phyloP scores from a whole-genome alignment of 2,797 vertebrate genomes.

The Pseudocheirus occidentalis region DNA sequence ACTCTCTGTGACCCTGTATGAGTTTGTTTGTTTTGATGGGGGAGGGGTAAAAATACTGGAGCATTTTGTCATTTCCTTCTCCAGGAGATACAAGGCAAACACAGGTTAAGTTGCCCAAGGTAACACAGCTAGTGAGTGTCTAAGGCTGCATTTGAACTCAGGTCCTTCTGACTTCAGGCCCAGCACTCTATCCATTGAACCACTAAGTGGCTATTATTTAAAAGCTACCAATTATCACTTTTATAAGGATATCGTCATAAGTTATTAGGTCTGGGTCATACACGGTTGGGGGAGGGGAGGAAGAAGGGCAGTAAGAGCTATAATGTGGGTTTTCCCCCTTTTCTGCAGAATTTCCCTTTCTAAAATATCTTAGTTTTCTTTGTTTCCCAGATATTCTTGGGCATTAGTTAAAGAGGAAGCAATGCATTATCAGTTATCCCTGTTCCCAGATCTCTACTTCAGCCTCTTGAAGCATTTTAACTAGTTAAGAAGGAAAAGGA shows the following conservation, averaged over 20 bases:
- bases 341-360: neutral
- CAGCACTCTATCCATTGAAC: neutral
- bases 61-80: neutral
- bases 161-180: too few species aligned
- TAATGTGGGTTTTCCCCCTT: neutral
- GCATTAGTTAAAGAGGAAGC: neutral
- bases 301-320: neutral
- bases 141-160: too few species aligned
- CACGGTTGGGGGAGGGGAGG: fast-evolving
- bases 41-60: neutral
- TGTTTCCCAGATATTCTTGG: neutral
- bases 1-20: neutral
- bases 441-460: neutral
- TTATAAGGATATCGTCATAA: neutral
- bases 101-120: neutral
- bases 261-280: neutral
- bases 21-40: neutral
- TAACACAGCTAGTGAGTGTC: neutral
- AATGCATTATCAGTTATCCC: neutral
- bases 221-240: neutral
- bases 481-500: neutral
- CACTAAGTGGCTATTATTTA: neutral
- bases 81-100: neutral
- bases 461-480: neutral
- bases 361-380: neutral